Conservation (phyloP, 2,797 vertebrate species). For the Mionectes olivaceus region DNA sequence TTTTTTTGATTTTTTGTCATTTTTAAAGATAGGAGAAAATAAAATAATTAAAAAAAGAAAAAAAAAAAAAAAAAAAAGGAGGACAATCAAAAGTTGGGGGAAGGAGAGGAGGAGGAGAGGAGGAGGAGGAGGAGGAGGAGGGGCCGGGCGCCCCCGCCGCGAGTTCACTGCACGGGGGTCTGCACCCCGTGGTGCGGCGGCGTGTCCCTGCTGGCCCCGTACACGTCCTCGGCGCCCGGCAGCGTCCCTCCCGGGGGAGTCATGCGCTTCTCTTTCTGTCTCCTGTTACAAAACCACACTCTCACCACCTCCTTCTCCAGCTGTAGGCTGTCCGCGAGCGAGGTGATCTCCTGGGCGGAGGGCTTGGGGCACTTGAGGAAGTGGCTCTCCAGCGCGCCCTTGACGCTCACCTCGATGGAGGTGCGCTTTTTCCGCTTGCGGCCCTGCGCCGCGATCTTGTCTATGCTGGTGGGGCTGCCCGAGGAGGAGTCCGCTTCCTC, state of each 20-base stretch:
- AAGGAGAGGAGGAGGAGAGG: constrained; percentile 6
- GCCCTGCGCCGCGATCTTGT: constrained; percentile 98
- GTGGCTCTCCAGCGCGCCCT: constrained; percentile 98
- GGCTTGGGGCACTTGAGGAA: constrained; percentile 99
- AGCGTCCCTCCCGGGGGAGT: constrained; percentile 96
- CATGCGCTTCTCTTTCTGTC: constrained; percentile 99
- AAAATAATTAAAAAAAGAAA: not conserved
- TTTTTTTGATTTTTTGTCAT: not conserved
- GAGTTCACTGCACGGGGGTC: constrained; percentile 95
- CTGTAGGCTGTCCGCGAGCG: constrained; percentile 97
- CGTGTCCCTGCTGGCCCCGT: constrained; percentile 93
- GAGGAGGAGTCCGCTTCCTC: constrained; percentile 98
- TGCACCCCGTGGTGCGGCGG: constrained; percentile 97
- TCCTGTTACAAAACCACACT: constrained; percentile 99
- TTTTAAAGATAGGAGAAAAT: constrained; percentile 20
- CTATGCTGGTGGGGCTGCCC: constrained; percentile 96
- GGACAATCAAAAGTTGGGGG: constrained; percentile 53
- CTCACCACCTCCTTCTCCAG: constrained; percentile 99
- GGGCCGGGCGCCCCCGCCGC: constrained; percentile 67
- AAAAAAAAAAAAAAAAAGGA: not conserved
- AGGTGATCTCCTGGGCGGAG: constrained; percentile 96
- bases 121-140: constrained; percentile 39
- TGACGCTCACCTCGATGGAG: constrained; percentile 98
- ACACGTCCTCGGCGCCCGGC: constrained; percentile 97
- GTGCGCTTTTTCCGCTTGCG: constrained; percentile 98